Evolutionary conservation across 2,797 vertebrate species (phyloP).

Genomic region (Trematomus bernacchii): DNA sequence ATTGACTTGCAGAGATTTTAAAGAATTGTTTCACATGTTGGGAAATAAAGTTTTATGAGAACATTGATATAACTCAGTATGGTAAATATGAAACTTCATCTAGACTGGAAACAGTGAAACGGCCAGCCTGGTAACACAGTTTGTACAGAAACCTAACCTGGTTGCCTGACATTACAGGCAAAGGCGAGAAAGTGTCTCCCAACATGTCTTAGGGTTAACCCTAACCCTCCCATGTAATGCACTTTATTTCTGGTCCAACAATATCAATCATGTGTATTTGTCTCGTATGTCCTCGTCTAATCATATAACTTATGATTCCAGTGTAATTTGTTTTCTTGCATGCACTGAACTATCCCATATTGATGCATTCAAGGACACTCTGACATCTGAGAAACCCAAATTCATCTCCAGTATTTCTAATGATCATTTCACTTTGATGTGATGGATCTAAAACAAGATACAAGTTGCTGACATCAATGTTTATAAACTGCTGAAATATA

Average conservation of each 20-base stretch:
- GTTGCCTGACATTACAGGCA: too few species aligned
- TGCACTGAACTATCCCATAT: background rate
- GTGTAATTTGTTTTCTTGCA: background rate
- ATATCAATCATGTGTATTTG: too few species aligned
- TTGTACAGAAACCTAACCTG: too few species aligned
- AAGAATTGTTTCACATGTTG: background rate
- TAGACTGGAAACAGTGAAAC: too few species aligned
- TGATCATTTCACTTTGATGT: background rate
- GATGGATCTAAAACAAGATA: background rate
- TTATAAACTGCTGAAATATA: background rate
- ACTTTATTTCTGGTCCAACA: slow-evolving; percentile 3
- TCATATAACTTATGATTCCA: too few species aligned
- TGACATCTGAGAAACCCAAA: background rate
- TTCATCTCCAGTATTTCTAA: background rate
- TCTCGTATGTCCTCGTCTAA: too few species aligned
- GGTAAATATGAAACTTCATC: background rate
- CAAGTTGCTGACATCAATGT: background rate
- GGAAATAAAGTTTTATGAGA: background rate
- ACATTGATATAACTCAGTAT: background rate
- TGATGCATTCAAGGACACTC: slow-evolving; percentile 3
- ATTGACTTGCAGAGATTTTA: background rate
- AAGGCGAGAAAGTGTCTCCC: too few species aligned
- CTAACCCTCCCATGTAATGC: background rate
- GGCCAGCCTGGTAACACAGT: too few species aligned
- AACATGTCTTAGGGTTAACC: background rate